Conservation (phyloP, 92 coral and sea anemone species). For the Epizoanthus illoricatus region DNA sequence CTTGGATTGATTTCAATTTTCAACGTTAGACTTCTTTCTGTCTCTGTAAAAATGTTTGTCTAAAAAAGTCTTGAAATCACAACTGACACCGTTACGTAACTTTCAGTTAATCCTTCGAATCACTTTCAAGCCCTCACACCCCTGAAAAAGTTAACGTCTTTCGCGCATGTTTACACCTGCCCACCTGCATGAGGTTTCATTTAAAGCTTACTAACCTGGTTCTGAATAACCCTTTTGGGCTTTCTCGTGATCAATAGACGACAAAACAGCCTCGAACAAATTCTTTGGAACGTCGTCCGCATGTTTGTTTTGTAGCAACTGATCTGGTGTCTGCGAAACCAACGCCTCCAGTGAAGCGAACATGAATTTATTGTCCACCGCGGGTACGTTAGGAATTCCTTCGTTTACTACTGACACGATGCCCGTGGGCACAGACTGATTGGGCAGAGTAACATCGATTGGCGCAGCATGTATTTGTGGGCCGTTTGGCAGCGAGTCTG, state of each 20-base stretch:
- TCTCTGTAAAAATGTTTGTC: too few species aligned
- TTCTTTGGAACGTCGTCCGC: constrained; percentile 24
- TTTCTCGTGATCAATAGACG: constrained; percentile 28
- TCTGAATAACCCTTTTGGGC: neutral
- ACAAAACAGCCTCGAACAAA: constrained; percentile 35
- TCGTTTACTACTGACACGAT: neutral
- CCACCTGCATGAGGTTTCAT: neutral
- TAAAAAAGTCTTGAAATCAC: too few species aligned
- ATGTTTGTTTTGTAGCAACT: neutral
- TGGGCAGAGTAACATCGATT: neutral
- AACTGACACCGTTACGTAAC: too few species aligned
- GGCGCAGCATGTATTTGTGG: neutral
- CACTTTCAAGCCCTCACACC: too few species aligned
- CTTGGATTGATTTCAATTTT: too few species aligned
- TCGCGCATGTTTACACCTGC: too few species aligned
- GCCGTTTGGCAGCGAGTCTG: neutral
- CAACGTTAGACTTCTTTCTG: too few species aligned
- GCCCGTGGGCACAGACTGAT: neutral
- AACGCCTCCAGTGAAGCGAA: constrained; percentile 15
- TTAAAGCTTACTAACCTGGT: neutral
- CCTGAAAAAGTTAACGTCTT: too few species aligned
- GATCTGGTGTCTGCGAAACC: constrained; percentile 9
- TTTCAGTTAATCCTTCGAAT: too few species aligned
- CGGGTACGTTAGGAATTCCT: neutral
- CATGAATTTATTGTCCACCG: constrained; percentile 23